These are phyloP conservation scores for Molossus molossus DNA, from an alignment of 2,797 vertebrate species.

Conservation along the genomic window DNA sequence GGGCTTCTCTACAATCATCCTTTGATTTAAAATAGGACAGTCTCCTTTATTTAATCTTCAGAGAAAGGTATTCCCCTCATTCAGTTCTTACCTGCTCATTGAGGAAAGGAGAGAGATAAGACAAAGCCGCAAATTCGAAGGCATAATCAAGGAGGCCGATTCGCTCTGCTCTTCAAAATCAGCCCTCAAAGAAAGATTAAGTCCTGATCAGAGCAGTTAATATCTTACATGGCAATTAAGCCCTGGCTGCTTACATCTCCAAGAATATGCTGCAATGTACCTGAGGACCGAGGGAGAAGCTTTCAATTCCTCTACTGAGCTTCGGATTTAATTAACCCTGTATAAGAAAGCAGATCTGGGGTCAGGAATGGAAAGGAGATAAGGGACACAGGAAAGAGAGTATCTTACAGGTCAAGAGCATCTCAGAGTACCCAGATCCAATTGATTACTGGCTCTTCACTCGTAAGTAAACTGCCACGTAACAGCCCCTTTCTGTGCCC, in stretches of 20 bases:
- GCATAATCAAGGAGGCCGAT: slow-evolving; percentile 40
- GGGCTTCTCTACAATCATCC: neutral
- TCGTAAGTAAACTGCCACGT: neutral
- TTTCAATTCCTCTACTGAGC: slow-evolving; percentile 38
- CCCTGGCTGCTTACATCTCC: neutral
- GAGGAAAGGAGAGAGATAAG: slow-evolving; percentile 46
- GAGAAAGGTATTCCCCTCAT: neutral
- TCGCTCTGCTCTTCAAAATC: slow-evolving; percentile 15
- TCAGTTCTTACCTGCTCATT: slow-evolving; percentile 3
- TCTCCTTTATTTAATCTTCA: neutral
- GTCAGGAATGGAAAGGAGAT: neutral
- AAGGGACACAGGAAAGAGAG: neutral
- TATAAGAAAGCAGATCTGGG: slow-evolving; percentile 32
- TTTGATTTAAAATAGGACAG: slow-evolving; percentile 43
- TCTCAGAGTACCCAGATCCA: neutral
- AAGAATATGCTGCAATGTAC: slow-evolving; percentile 8
- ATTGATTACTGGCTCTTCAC: neutral
- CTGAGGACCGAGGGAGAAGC: neutral
- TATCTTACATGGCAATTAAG: neutral
- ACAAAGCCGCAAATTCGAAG: neutral
- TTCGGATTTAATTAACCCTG: slow-evolving; percentile 64
- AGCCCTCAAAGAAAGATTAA: slow-evolving; percentile 53
- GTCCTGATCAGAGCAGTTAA: slow-evolving; percentile 36
- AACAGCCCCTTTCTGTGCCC: neutral
- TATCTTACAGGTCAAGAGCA: neutral